These are phyloP conservation scores for Riptortus pedestris DNA, from an alignment of 1,140 invertebrate genomes.

Conservation along the genomic window DNA sequence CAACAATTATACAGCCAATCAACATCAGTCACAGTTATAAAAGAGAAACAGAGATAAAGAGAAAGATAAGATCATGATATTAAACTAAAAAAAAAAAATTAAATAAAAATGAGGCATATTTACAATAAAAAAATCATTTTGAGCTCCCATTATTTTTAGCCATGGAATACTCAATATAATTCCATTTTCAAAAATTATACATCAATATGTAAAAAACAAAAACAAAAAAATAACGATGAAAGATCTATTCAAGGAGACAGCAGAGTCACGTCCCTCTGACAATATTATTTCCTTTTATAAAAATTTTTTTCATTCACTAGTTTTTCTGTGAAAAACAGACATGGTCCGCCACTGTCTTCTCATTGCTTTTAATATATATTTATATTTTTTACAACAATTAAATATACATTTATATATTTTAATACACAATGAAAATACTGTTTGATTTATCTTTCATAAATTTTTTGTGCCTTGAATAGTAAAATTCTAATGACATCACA, in stretches of 20 bases:
- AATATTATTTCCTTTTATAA: no score
- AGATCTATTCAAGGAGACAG: constrained; percentile 6
- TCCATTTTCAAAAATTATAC: constrained; percentile 12
- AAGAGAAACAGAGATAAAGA: constrained; percentile 13
- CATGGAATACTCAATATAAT: no score
- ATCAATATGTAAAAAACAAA: constrained; percentile 7
- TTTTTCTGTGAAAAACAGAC: not conserved
- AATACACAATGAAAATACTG: constrained; percentile 21
- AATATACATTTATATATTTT: not conserved
- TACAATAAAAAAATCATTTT: not conserved
- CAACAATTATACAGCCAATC: constrained; percentile 24
- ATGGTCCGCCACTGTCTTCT: not conserved
- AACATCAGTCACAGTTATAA: constrained; percentile 26
- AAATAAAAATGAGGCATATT: not conserved
- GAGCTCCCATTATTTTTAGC: no score
- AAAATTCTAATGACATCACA: constrained; percentile 21
- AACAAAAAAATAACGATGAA: no score
- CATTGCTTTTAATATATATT: not conserved
- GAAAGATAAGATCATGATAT: not conserved
- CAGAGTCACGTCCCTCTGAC: not conserved
- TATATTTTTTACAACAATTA: not conserved
- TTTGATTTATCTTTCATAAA: constrained; percentile 6
- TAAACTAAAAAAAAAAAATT: not conserved
- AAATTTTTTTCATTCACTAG: no score
- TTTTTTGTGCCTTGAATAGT: constrained; percentile 17